Evolutionary conservation across 1,140 invertebrate genomes (phyloP).

Genomic region (Mizuhopecten yessoensis): DNA sequence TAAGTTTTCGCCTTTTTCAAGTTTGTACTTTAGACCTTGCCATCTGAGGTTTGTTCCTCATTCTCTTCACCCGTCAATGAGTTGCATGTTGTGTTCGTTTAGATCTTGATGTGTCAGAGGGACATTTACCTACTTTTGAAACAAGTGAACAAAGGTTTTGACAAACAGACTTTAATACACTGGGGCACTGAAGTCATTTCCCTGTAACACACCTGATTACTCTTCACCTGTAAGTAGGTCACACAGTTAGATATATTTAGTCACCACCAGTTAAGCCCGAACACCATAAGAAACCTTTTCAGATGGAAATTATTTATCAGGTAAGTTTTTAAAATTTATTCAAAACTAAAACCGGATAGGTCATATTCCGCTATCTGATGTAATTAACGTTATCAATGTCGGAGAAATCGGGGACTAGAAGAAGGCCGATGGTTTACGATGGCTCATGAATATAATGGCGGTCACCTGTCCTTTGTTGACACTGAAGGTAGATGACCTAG

Average conservation of each 20-base stretch:
- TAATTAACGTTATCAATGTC: background rate
- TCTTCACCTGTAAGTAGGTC: background rate
- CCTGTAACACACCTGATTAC: background rate
- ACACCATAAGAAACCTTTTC: background rate
- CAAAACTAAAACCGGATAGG: background rate
- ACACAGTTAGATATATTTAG: background rate
- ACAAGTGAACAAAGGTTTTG: too few species aligned
- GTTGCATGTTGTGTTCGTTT: too few species aligned
- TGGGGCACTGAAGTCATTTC: too few species aligned
- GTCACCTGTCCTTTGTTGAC: constrained; percentile 31
- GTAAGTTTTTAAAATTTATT: background rate
- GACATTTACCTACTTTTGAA: too few species aligned
- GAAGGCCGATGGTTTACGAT: background rate
- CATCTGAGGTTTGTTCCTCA: too few species aligned
- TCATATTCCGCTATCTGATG: constrained; percentile 25
- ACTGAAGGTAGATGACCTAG: background rate
- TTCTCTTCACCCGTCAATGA: too few species aligned
- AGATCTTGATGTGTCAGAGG: too few species aligned
- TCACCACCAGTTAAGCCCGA: background rate
- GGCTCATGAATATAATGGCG: background rate
- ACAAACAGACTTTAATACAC: too few species aligned
- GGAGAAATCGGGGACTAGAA: background rate
- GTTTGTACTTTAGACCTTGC: too few species aligned
- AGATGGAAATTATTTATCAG: background rate
- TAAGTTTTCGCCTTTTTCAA: too few species aligned